Base-by-base conservation (phyloP, 2,113 vertebrate species). In the Phainopepla nitens region DNA sequence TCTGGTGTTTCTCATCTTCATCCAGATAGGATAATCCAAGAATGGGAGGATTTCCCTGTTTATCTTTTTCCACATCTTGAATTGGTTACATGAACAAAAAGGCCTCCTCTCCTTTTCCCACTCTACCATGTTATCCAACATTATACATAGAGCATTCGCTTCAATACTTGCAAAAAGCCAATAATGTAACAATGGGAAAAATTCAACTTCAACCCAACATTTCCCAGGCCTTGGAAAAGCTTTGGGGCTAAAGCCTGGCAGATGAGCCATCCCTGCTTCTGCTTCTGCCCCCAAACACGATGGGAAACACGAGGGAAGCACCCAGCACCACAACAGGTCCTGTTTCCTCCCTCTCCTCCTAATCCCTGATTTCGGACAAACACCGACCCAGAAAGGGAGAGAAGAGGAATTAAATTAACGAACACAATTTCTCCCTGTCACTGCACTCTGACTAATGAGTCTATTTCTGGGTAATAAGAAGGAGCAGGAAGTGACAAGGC, bases 391-490 rank as follows among this genome's bases (percentile, higher is more conserved):
- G 91, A 96, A 88, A 76, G 95, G 78, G 95, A 97, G 97, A 94
- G 97, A 73, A 97, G 94, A 94, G 93, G 97, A 98, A 98, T 98
- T 98, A 98, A 98, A 98, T 98, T 98, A 98, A 97, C 64, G 95
- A 97, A 98, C 95, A 98, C 98, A 98, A 98, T 98, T 98, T 98
- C 97, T 98, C 97, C 94, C 97, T 98, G 98, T 98, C 97, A 97
- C 73, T 97, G 97, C 98, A 97, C 96, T 97, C 98, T 97, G 96
- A 98, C 97, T 98, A 97, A 98, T 98, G 98, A 98, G 97, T 98
- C 98, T 98, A 98, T 98, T 98, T 98, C 97, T 98, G 97, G 97
- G 97, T 98, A 98, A 98, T 98, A 98, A 99, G 98, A 98, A 98
- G 98, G 97, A 97, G 96, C 97, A 98, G 97, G 98, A 98, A 98